These are phyloP conservation scores for Chrysolina haemoptera DNA, from an alignment of 2,888 invertebrate species.

Conservation along the genomic window DNA sequence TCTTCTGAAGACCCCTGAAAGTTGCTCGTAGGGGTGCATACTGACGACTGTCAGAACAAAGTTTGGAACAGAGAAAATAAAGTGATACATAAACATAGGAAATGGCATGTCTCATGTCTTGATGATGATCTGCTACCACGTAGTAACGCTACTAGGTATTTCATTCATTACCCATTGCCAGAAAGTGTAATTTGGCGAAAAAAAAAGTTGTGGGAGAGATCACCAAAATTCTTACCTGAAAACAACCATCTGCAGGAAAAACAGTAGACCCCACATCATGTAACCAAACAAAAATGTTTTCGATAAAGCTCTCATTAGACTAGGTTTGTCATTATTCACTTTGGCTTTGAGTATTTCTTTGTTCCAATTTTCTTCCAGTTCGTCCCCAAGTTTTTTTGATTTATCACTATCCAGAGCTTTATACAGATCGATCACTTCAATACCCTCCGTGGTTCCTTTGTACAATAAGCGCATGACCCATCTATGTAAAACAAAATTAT, in stretches of 20 bases:
- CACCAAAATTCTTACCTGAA: constrained; percentile 39
- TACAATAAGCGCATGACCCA: not conserved
- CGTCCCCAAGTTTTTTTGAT: constrained; percentile 72
- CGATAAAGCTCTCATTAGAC: constrained; percentile 44
- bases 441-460: constrained; percentile 74
- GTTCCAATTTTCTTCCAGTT: constrained; percentile 73
- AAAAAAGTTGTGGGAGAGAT: too few relatives aligned
- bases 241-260: constrained; percentile 38
- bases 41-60: too few relatives aligned
- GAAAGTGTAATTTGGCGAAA: too few relatives aligned
- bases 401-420: constrained; percentile 74
- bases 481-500: not conserved
- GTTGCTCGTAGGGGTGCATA: too few relatives aligned
- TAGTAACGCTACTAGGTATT: too few relatives aligned
- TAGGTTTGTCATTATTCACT: constrained; percentile 43
- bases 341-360: constrained; percentile 39
- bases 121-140: too few relatives aligned
- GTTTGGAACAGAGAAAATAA: too few relatives aligned
- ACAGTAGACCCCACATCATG: constrained; percentile 44
- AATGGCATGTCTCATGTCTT: too few relatives aligned
- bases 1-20: too few relatives aligned
- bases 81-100: too few relatives aligned
- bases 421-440: constrained; percentile 78
- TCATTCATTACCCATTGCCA: too few relatives aligned
- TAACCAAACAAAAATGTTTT: constrained; percentile 44